phyloP scores from a whole-genome alignment of 2,888 invertebrate species.

The Ormyrus thymus region DNA sequence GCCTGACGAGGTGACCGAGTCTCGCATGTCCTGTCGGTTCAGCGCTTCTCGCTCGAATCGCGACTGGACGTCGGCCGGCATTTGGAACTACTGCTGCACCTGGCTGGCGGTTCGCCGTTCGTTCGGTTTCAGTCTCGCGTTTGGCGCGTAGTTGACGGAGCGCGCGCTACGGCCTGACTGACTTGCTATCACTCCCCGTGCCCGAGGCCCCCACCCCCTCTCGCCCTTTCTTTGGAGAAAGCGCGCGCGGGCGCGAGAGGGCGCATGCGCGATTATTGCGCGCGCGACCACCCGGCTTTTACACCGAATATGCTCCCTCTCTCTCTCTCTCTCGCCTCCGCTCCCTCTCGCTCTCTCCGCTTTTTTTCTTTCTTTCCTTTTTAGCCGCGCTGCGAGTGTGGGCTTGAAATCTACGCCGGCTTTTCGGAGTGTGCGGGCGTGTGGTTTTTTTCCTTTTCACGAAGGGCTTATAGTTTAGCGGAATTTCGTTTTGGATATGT shows the following conservation, averaged over 20 bases:
- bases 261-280: constrained; percentile 48
- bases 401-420: too few species aligned
- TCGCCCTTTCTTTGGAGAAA: constrained; percentile 3
- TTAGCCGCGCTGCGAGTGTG: background rate
- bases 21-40: background rate
- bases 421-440: too few species aligned
- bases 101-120: background rate
- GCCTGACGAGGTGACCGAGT: too few species aligned
- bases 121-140: background rate
- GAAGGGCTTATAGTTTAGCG: too few species aligned
- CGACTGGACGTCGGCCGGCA: background rate
- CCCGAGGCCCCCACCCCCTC: constrained; percentile 48
- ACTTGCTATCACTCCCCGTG: constrained; percentile 69
- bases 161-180: constrained; percentile 75
- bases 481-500: too few species aligned
- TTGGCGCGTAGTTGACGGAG: constrained; percentile 71
- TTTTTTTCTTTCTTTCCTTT: background rate
- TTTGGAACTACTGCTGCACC: background rate
- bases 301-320: constrained; percentile 12
- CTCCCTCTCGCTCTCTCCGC: background rate
- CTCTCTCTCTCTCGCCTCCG: background rate
- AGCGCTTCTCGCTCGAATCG: too few species aligned
- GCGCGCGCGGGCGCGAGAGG: constrained; percentile 19
- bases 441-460: too few species aligned
- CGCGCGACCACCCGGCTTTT: constrained; percentile 45